Conservation (phyloP, 2,888 invertebrate genomes). For the Leucophenga montana region DNA sequence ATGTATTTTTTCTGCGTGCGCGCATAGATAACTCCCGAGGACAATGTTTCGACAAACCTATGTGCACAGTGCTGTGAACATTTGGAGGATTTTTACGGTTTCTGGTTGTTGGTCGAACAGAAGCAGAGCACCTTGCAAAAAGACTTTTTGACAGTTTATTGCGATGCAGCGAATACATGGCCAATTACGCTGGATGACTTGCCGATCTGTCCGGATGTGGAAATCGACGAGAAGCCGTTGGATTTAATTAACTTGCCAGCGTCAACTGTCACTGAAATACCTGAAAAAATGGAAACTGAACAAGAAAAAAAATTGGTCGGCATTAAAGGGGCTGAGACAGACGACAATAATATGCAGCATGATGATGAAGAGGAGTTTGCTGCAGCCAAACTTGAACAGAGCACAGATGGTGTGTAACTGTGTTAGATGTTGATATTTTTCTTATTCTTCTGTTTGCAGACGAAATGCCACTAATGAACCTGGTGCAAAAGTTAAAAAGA, state of each 20-base stretch:
- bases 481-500: slow-evolving; percentile 50
- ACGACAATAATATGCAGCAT: background rate
- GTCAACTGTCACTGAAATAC: no score
- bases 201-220: slow-evolving; percentile 48
- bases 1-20: no score
- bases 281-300: no score
- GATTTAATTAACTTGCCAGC: slow-evolving; percentile 35
- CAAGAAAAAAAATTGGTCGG: no score
- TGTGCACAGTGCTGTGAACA: slow-evolving; percentile 58
- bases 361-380: slow-evolving; percentile 9
- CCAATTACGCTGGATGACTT: slow-evolving; percentile 51
- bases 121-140: slow-evolving; percentile 57
- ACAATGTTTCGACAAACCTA: slow-evolving; percentile 54
- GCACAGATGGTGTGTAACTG: slow-evolving; percentile 3
- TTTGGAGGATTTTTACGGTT: slow-evolving; percentile 57
- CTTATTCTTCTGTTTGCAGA: slow-evolving; percentile 35
- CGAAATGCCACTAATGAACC: slow-evolving; percentile 52
- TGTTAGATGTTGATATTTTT: no score
- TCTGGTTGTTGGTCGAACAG: slow-evolving; percentile 57
- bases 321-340: background rate
- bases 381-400: background rate
- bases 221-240: slow-evolving; percentile 57
- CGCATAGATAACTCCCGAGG: slow-evolving; percentile 52
- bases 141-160: slow-evolving; percentile 55
- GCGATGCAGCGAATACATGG: slow-evolving; percentile 52